Base-by-base conservation (phyloP, 1,140 invertebrate species). In the Macrosteles quadrilineatus region DNA sequence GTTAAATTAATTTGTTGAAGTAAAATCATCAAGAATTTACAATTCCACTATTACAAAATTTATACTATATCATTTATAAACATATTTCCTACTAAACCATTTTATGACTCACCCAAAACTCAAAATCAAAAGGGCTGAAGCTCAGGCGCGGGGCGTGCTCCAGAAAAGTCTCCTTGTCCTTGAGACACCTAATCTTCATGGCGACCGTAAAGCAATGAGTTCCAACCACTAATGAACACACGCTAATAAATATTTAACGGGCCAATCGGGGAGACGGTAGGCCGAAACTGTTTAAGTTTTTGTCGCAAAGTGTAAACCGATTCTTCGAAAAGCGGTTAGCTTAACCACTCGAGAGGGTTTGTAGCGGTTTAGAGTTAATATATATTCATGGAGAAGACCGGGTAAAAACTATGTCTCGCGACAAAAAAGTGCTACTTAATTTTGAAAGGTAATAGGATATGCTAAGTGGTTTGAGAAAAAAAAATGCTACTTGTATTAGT, bases 221-320 rank as follows among this genome's bases (percentile, higher is more conserved):
- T 4, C 55, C 27, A 12, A n/a, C 27, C 23, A 6, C 25, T n/a
- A n/a, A 59, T 14, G 55, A 59, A 59, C 55, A 59, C 55, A 25
- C 55, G 23, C 21, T 59, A 59, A 59, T 59, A 59, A 25, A 59
- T 59, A 59, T 59, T 59, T 59, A 59, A 59, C 55, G 55, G 9
- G 4, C 47, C n/a, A 17, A 17, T 17, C 47, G 14, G n/a, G 12
- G 6, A 27, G 25, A 50, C 47, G 25, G 55, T 27, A 29, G 2
- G 25, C 4, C 6, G 55, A 59, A 59, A 59, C 23, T 59, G 55
- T 25, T 59, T 27, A 59, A 59, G 2, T 59, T 59, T 59, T 59
- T 59, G 55, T 29, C 55, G 55, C 55, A 6, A 50, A 59, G 27
- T 30, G 55, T 30, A 59, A 59, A 59, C 55, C 6, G 55, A 27